Percentiles rank a stretch among this genome's conserved stretches.
Conservation (phyloP, 2,888 invertebrate species). For the Lasioglossum vierecki region DNA sequence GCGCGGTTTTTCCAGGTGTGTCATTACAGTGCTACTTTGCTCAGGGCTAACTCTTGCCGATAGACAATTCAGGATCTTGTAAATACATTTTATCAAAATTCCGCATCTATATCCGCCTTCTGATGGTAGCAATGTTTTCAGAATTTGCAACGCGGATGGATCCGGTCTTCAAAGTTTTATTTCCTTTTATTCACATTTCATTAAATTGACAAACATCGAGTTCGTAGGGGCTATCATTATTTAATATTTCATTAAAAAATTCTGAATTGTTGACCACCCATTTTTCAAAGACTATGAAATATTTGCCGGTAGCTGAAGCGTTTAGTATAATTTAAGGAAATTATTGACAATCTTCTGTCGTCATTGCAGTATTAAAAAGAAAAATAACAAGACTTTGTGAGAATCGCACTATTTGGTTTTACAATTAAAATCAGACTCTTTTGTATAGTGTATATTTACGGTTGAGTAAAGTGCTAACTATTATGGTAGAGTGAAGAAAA, state of each 20-base stretch:
- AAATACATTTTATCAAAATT: slow-evolving; percentile 25
- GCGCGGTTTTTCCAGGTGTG: slow-evolving; percentile 66
- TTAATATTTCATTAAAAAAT: background rate
- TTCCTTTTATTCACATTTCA: background rate
- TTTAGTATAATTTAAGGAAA: too few species aligned
- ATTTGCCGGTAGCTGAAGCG: too few species aligned
- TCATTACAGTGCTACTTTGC: slow-evolving; percentile 45
- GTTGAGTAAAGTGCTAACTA: background rate
- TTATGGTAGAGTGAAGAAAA: slow-evolving; percentile 11
- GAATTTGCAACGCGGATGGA: background rate
- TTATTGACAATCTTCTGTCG: too few species aligned
- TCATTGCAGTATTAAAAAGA: background rate
- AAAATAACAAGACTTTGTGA: background rate
- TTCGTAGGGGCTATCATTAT: background rate
- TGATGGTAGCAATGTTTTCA: background rate
- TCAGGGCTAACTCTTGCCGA: slow-evolving; percentile 1
- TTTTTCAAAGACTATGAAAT: background rate
- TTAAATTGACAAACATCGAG: background rate
- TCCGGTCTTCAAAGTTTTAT: background rate
- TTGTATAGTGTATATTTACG: background rate
- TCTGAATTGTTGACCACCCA: background rate
- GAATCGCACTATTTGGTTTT: background rate
- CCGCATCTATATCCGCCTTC: slow-evolving; percentile 42
- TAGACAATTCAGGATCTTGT: slow-evolving; percentile 23
- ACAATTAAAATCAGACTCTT: background rate